phyloP scores from a whole-genome alignment of 1,140 invertebrate genomes.

The Hyposmocoma kahamanoa region DNA sequence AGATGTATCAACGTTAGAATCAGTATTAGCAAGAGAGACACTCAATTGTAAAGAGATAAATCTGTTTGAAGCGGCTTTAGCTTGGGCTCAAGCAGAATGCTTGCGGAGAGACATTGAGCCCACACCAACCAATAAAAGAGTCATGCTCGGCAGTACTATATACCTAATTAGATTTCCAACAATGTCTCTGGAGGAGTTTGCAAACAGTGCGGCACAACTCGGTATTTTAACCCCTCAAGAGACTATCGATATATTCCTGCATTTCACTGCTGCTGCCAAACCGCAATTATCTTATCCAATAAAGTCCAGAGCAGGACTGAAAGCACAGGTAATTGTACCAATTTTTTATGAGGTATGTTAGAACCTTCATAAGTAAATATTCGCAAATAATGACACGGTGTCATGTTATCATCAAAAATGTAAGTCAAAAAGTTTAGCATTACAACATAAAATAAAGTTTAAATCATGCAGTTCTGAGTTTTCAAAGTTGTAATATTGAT shows the following conservation, averaged over 20 bases:
- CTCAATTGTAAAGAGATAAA: slow-evolving; percentile 93
- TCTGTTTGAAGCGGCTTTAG: slow-evolving; percentile 90
- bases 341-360: no score
- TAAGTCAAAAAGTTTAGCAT: no score
- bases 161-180: slow-evolving; percentile 92
- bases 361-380: no score
- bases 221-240: slow-evolving; percentile 92
- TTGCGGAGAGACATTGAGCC: slow-evolving; percentile 84
- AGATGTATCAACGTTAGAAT: slow-evolving; percentile 90
- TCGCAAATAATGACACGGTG: no score
- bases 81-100: slow-evolving; percentile 92
- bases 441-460: no score
- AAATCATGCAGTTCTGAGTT: background rate
- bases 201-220: slow-evolving; percentile 91
- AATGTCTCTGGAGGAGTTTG: slow-evolving; percentile 93
- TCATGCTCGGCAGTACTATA: slow-evolving; percentile 84
- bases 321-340: slow-evolving; percentile 83
- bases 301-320: slow-evolving; percentile 87
- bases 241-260: slow-evolving; percentile 93
- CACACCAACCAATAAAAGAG: slow-evolving; percentile 81
- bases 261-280: slow-evolving; percentile 89
- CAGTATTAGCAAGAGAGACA: slow-evolving; percentile 90
- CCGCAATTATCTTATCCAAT: slow-evolving; percentile 87
- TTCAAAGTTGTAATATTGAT: slow-evolving; percentile 10
- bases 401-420: no score